phyloP scores from a whole-genome alignment of 1,140 invertebrate species.

The Zaprionus africanus region DNA sequence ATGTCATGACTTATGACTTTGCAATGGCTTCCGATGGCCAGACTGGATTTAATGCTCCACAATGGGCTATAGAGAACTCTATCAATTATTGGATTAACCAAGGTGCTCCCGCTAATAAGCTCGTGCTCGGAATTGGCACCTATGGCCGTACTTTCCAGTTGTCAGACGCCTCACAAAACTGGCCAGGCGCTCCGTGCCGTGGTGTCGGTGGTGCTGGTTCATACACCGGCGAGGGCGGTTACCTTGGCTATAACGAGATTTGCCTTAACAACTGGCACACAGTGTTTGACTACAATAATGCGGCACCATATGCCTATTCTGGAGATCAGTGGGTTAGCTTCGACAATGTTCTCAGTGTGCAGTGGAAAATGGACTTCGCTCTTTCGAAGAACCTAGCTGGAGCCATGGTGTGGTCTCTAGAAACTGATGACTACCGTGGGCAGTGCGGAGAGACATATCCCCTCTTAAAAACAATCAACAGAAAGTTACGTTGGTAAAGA shows the following conservation, averaged over 20 bases:
- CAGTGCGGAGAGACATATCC: constrained; percentile 86
- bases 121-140: constrained; percentile 88
- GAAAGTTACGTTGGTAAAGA: constrained; percentile 73
- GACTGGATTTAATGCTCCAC: constrained; percentile 86
- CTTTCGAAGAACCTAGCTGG: constrained; percentile 87
- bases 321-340: constrained; percentile 84
- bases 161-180: constrained; percentile 83
- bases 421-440: constrained; percentile 91
- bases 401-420: constrained; percentile 92
- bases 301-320: constrained; percentile 74
- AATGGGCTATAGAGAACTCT: constrained; percentile 84
- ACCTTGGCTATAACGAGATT: constrained; percentile 91
- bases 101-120: constrained; percentile 85
- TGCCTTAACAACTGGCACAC: constrained; percentile 70
- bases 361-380: constrained; percentile 75
- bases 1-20: constrained; percentile 90
- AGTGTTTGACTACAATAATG: constrained; percentile 51
- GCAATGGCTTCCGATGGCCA: constrained; percentile 85
- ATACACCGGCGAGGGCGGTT: constrained; percentile 89
- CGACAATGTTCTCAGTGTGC: constrained; percentile 83
- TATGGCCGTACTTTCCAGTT: constrained; percentile 89
- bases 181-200: constrained; percentile 85
- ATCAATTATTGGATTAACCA: constrained; percentile 78
- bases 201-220: constrained; percentile 87
- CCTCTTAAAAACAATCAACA: constrained; percentile 81